A percentile compares a stretch with the other conserved stretches of the same genome.
phyloP scores from a whole-genome alignment of 1,140 invertebrate genomes.

The Aphelenchoides besseyi region DNA sequence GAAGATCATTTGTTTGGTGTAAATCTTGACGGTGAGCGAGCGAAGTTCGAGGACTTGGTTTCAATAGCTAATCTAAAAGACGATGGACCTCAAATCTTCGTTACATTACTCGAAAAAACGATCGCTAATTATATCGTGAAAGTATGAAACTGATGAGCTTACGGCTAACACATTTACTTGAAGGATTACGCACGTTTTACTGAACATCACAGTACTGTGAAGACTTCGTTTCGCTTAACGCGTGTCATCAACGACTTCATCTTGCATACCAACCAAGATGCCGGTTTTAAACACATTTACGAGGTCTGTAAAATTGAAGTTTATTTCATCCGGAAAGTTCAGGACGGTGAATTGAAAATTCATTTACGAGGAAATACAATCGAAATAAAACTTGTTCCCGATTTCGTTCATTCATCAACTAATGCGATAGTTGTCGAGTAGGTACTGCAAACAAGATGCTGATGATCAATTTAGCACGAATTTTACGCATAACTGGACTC shows the following conservation, averaged over 20 bases:
- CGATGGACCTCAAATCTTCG: constrained; percentile 30
- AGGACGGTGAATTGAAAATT: constrained; percentile 18
- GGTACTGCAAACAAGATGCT: constrained; percentile 11
- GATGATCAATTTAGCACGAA: constrained; percentile 23
- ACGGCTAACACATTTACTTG: background rate
- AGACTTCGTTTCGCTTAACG: constrained; percentile 23
- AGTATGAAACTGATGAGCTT: constrained; percentile 21
- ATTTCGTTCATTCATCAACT: constrained; percentile 21
- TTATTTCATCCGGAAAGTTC: background rate
- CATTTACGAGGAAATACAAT: constrained; percentile 24
- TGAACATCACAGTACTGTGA: constrained; percentile 25
- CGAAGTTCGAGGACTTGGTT: constrained; percentile 25
- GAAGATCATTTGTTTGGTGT: constrained; percentile 25
- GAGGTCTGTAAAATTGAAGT: constrained; percentile 18
- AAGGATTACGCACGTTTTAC: constrained; percentile 25
- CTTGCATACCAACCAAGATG: constrained; percentile 17
- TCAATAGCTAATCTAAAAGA: constrained; percentile 27
- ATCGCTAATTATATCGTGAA: constrained; percentile 34
- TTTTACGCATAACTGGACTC: constrained; percentile 34
- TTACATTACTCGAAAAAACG: constrained; percentile 17
- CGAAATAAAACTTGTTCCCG: constrained; percentile 2
- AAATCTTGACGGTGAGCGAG: constrained; percentile 37
- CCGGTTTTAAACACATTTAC: constrained; percentile 23
- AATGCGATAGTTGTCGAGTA: constrained; percentile 17
- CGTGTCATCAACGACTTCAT: constrained; percentile 33